Evolutionary conservation across 2,113 vertebrate species (phyloP), one percentile per base, ranked within the genome.

Genomic region (Regulus satrapa): DNA sequence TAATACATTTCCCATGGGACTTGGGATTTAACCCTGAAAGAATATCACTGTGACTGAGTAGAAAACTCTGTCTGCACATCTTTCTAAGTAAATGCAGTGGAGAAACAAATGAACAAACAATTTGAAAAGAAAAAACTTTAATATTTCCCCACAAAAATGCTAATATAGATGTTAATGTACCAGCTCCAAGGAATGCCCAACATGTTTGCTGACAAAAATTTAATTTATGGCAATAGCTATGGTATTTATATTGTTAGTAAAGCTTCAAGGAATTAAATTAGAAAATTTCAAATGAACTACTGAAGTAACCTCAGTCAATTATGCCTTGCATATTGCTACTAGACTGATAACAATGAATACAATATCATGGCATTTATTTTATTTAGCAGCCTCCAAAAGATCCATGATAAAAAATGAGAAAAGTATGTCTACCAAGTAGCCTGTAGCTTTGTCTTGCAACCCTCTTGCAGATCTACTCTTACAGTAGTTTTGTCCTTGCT

Each of bases 251-350:
- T 89, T 92, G 86, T 92, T 92, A 95, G 66, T 92, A 96, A 93
- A 94, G 38, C 25, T 67, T 69, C 81, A 95, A 95, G 64, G 66
- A 97, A 91, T 92, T 96, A 96, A 95, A 40, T 73, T 75, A 83
- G 43, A 74, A 67, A 82, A 96, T 94, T 88, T 96, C 74, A 94
- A 92, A 92, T 83, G 17, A 82, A 79, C 84, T 88, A 75, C 83
- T 67, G 62, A 66, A 38, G 71, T 89, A 93, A 59, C 83, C 92
- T 96, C 92, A 79, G 91, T 96, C 91, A 97, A 41, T 93, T 95
- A 91, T 68, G 45, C 46, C 82, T 96, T 96, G 82, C 62, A 49
- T 91, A 78, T 76, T 75, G 38, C 63, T 97, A n/a, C 59, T 71
- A 75, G 54, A 68, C 73, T 97, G 86, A 75, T 87, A 93, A 77